phyloP scores from a whole-genome alignment of 2,797 vertebrate species.

The Danio albolineatus region DNA sequence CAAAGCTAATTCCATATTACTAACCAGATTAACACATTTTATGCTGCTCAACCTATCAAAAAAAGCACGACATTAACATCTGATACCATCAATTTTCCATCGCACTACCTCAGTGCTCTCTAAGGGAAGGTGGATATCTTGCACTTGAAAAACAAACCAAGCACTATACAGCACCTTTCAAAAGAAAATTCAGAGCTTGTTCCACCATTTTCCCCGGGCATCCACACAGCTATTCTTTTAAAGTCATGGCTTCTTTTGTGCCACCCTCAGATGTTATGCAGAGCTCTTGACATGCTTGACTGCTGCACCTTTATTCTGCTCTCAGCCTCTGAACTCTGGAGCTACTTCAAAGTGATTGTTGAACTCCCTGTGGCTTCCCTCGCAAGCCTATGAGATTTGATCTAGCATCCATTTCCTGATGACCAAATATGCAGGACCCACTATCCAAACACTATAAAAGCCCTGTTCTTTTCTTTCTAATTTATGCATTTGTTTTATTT shows the following conservation, averaged over 20 bases:
- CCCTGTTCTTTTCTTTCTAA: neutral
- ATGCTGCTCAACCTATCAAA: too few relatives aligned
- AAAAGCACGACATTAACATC: neutral
- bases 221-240: neutral
- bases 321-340: constrained; percentile 4
- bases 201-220: neutral
- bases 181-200: neutral
- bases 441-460: neutral
- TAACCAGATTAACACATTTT: too few relatives aligned
- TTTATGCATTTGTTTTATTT: neutral
- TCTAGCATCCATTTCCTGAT: constrained; percentile 2
- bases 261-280: constrained; percentile 8
- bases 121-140: constrained; percentile 12
- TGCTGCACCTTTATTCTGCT: constrained; percentile 25
- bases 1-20: neutral
- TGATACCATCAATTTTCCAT: neutral
- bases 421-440: neutral
- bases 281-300: constrained; percentile 32
- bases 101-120: neutral
- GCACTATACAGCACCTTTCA: neutral
- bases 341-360: constrained; percentile 15
- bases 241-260: constrained; percentile 17
- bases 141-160: constrained; percentile 1
- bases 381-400: constrained; percentile 4
- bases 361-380: constrained; percentile 20